phyloP scores from a whole-genome alignment of 2,888 invertebrate species.

The Amblyjoppa proteus region DNA sequence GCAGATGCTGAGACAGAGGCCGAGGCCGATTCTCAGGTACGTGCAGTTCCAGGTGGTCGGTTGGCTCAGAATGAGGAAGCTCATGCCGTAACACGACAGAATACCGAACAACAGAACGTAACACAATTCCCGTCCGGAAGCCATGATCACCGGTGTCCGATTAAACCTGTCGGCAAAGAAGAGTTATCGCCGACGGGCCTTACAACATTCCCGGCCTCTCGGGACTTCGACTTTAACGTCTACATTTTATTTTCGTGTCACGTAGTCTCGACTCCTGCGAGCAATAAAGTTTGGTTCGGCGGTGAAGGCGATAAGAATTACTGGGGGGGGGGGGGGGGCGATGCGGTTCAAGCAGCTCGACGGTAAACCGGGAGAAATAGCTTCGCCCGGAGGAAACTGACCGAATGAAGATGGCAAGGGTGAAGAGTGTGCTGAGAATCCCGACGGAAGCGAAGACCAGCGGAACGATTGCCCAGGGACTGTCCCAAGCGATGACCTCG shows the following conservation, averaged over 20 bases:
- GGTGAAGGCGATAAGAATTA: background rate
- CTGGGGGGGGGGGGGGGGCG: background rate
- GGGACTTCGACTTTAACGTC: background rate
- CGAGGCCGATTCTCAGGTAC: conserved; percentile 89
- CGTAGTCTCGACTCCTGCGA: conserved; percentile 15
- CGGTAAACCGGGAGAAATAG: conserved; percentile 3
- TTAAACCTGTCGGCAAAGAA: conserved; percentile 80
- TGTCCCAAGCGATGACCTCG: conserved; percentile 88
- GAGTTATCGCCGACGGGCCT: conserved; percentile 33
- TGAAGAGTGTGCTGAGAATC: conserved; percentile 87
- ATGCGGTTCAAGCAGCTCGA: conserved; percentile 13
- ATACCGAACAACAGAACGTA: conserved; percentile 91
- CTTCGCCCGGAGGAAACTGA: conserved; percentile 73
- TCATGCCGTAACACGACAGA: conserved; percentile 89
- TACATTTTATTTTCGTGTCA: conserved; percentile 38
- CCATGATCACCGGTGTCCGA: conserved; percentile 91
- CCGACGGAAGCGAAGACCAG: conserved; percentile 88
- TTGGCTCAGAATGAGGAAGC: conserved; percentile 89
- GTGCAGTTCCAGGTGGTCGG: conserved; percentile 89
- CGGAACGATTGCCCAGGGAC: conserved; percentile 89
- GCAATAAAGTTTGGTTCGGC: conserved; percentile 40
- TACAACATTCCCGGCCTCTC: background rate
- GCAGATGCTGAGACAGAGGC: conserved; percentile 90
- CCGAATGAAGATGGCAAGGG: conserved; percentile 88
- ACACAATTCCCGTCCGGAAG: conserved; percentile 92